phyloP scores from a whole-genome alignment of 2,888 invertebrate species.

The Epinotia nisella region DNA sequence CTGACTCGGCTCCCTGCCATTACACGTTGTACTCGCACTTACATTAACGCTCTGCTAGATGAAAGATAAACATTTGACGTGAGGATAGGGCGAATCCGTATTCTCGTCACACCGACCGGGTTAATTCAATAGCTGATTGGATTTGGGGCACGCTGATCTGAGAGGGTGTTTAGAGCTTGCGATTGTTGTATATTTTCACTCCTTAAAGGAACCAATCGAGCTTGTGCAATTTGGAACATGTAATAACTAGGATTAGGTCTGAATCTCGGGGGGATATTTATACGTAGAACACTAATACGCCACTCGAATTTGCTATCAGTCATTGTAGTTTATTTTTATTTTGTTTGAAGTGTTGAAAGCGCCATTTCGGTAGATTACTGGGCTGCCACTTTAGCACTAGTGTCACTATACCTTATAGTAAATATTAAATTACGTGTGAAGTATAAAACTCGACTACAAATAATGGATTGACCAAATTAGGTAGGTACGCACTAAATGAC shows the following conservation, averaged over 20 bases:
- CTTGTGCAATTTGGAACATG: slow-evolving; percentile 13
- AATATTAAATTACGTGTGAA: too few relatives aligned
- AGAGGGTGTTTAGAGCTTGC: slow-evolving; percentile 65
- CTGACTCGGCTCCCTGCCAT: slow-evolving; percentile 55
- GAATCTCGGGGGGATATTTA: slow-evolving; percentile 1
- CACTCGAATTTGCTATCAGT: neutral
- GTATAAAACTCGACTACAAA: too few relatives aligned
- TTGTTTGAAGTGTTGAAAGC: neutral
- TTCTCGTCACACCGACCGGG: slow-evolving; percentile 82
- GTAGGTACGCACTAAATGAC: too few relatives aligned
- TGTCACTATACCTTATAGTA: too few relatives aligned
- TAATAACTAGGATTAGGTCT: slow-evolving; percentile 18
- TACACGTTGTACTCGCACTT: slow-evolving; percentile 73
- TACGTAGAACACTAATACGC: neutral
- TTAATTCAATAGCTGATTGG: slow-evolving; percentile 85
- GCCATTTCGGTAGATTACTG: neutral
- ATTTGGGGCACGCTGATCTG: slow-evolving; percentile 81
- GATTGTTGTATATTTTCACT: slow-evolving; percentile 48
- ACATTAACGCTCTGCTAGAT: slow-evolving; percentile 79
- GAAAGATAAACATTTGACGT: slow-evolving; percentile 84
- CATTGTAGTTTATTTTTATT: neutral
- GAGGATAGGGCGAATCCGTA: slow-evolving; percentile 80
- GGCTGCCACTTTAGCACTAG: neutral
- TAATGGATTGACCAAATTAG: too few relatives aligned
- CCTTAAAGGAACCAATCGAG: slow-evolving; percentile 2